Conservation (phyloP, 2,888 invertebrate species). For the Drosophila atripex region DNA sequence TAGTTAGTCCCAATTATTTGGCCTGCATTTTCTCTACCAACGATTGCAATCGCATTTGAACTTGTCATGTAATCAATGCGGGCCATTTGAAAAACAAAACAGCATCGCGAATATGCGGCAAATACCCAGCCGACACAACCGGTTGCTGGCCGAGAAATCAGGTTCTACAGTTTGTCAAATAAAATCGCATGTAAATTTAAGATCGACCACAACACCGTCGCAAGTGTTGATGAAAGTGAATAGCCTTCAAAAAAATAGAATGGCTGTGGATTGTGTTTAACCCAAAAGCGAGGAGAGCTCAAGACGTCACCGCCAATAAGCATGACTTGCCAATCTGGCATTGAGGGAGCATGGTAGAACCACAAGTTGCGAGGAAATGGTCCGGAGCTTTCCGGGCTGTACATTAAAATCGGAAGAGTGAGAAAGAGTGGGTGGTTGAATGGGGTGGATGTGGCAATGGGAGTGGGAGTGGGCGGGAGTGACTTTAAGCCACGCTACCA, state of each 20-base stretch:
- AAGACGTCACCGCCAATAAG: slow-evolving; percentile 11
- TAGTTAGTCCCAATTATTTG: slow-evolving; percentile 10
- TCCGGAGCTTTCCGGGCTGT: slow-evolving; percentile 38
- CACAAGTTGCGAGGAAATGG: slow-evolving; percentile 10
- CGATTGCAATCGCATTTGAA: slow-evolving; percentile 20
- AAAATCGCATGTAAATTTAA: slow-evolving; percentile 60
- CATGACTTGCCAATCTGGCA: slow-evolving; percentile 40
- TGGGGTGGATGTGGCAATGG: neutral
- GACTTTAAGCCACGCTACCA: slow-evolving; percentile 3
- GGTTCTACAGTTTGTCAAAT: slow-evolving; percentile 63
- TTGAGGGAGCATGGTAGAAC: slow-evolving; percentile 10
- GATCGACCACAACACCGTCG: slow-evolving; percentile 41
- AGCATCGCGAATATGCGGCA: slow-evolving; percentile 38
- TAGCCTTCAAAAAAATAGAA: slow-evolving; percentile 46
- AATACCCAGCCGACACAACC: slow-evolving; percentile 29
- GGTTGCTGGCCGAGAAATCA: slow-evolving; percentile 54
- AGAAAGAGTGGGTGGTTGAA: slow-evolving; percentile 11
- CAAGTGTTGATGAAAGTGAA: slow-evolving; percentile 54
- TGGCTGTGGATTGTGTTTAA: slow-evolving; percentile 27
- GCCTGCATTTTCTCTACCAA: slow-evolving; percentile 12
- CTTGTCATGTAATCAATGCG: slow-evolving; percentile 42
- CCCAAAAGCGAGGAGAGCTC: slow-evolving; percentile 31
- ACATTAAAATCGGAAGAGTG: slow-evolving; percentile 17
- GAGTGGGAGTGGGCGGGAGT: slow-evolving; percentile 14
- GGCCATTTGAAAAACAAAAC: slow-evolving; percentile 30